Evolutionary conservation across 2,113 vertebrate species (phyloP), one percentile per base, ranked within the genome.

Genomic region (Macquaria ambigua): DNA sequence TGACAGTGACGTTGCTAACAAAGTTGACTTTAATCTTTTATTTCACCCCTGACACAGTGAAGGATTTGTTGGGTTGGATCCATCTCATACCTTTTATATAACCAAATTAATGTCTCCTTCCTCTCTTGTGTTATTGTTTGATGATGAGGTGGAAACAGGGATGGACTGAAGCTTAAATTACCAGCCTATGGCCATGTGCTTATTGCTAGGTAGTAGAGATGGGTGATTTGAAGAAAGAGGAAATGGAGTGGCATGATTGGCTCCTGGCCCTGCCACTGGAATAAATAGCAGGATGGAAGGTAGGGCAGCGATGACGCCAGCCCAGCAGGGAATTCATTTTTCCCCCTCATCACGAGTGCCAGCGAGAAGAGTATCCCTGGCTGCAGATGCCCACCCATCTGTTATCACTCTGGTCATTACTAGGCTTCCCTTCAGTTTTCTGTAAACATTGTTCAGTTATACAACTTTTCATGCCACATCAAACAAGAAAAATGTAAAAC

Each of bases 351-450:
- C 61, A 68, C 34, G 9, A 53, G 63, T 74, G 70, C 66, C 81
- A 74, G 48, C 2, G 28, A 87, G 61, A 64, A 58, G 83, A 91
- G 48, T 75, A 55, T 89, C 89, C 84, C 83, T 31, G 81, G 58
- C 87, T 87, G 71, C 83, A 87, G 91, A 92, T 90, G 84, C 69
- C 84, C 83, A n/a, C 74, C 92, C 91, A 90, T 92, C 92, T 92
- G 91, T 75, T 90, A 79, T 81, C 50, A 39, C 79, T 58, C 71
- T 16, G 37, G 59, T 56, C 74, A 70, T 87, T 61, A 50, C 78
- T 62, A 77, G 82, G 82, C 77, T 89, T 87, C 82, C 86, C 86
- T 85, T 77, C 67, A 28, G 21, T 88, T 74, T 79, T 61, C 84
- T 84, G 82, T 76, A 74, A 88, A 75, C 78, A 84, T 12, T 63